A percentile compares a stretch with the other conserved stretches of the same genome.
Evolutionary conservation across 2,113 vertebrate genomes (phyloP).

Genomic region (Oenanthe oenanthe): DNA sequence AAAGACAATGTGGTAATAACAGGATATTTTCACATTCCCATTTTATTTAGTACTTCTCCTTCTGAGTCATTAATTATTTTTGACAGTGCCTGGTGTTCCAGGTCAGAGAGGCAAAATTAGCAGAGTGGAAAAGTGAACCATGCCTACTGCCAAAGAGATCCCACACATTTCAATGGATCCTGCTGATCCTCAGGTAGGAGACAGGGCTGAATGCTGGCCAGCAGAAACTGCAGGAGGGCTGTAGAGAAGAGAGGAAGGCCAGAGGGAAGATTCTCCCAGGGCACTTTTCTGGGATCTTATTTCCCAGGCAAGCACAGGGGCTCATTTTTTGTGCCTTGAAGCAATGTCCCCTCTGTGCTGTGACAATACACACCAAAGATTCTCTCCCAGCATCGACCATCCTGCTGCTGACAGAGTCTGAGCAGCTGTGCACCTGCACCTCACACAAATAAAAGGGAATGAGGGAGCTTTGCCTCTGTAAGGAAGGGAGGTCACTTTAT

Average conservation of each 20-base stretch:
- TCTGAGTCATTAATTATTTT: not conserved
- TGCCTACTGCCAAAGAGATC: not conserved
- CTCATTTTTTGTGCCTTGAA: not conserved
- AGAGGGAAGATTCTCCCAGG: not conserved
- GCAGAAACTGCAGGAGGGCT: not conserved
- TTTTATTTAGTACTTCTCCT: not conserved
- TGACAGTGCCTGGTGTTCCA: not conserved
- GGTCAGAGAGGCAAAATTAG: not conserved
- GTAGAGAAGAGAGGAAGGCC: not conserved
- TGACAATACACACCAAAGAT: not conserved
- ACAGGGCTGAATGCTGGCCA: not conserved
- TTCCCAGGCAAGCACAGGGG: not conserved
- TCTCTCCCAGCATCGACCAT: not conserved
- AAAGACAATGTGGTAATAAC: not conserved
- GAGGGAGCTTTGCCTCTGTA: not conserved
- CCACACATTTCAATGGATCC: not conserved
- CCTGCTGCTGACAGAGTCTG: not conserved
- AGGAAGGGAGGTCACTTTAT: not conserved
- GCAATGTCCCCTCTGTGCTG: not conserved
- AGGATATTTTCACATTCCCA: not conserved
- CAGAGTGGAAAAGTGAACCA: fast-evolving
- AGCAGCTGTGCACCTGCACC: not conserved
- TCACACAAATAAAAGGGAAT: not conserved
- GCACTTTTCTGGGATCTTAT: not conserved
- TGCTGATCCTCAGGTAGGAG: not conserved